phyloP scores from a whole-genome alignment of 2,113 vertebrate genomes.

The Amphiprion ocellaris region DNA sequence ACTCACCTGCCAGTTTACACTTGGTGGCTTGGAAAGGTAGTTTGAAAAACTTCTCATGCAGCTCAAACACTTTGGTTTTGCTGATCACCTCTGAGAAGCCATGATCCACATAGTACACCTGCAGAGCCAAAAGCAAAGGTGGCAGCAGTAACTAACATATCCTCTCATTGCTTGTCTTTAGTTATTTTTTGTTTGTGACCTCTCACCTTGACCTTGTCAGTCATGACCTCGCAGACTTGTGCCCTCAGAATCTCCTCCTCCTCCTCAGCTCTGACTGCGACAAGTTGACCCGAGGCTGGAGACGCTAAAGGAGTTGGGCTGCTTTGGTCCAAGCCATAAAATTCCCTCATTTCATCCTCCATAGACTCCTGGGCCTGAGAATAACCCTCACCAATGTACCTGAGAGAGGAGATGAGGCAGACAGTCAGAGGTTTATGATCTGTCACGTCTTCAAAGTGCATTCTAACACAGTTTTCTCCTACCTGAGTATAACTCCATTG shows the following conservation, averaged over 20 bases:
- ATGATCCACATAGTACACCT: slow-evolving; percentile 96
- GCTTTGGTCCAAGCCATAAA: slow-evolving; percentile 83
- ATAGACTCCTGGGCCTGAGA: slow-evolving; percentile 93
- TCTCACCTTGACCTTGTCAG: slow-evolving; percentile 91
- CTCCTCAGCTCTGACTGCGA: slow-evolving; percentile 89
- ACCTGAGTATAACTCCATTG: slow-evolving; percentile 92
- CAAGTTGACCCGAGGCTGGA: slow-evolving; percentile 86
- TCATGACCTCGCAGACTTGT: slow-evolving; percentile 86
- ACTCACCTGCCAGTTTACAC: slow-evolving; percentile 95
- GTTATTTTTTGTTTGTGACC: slow-evolving; percentile 31
- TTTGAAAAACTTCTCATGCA: slow-evolving; percentile 88
- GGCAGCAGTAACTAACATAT: background rate
- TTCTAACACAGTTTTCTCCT: slow-evolving; percentile 4
- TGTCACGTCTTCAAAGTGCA: background rate
- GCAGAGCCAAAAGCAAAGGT: background rate
- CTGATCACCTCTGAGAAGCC: slow-evolving; percentile 92
- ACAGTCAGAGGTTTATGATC: background rate
- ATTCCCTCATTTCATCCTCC: slow-evolving; percentile 95
- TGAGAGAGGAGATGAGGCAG: slow-evolving; percentile 58
- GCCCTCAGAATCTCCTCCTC: slow-evolving; percentile 93
- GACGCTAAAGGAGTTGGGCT: slow-evolving; percentile 64
- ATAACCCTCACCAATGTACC: slow-evolving; percentile 95
- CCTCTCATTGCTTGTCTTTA: background rate
- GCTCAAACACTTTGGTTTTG: slow-evolving; percentile 89
- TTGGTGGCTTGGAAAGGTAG: slow-evolving; percentile 94